Conservation (phyloP, 2,113 vertebrate species). For the Gymnobelideus leadbeateri region DNA sequence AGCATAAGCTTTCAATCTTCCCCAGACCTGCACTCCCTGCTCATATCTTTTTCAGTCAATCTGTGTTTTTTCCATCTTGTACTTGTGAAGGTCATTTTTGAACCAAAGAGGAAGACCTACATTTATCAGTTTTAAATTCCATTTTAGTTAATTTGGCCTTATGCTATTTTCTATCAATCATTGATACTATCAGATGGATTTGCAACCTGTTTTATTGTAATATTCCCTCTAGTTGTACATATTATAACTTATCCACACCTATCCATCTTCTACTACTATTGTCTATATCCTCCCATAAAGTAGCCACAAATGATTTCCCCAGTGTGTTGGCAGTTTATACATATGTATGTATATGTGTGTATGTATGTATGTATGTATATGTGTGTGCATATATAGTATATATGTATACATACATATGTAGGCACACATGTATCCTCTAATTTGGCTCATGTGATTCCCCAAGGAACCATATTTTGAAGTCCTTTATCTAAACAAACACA, state of each 20-base stretch:
- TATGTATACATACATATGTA: too few species aligned
- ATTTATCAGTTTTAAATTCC: neutral
- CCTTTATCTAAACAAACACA: neutral
- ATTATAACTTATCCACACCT: neutral
- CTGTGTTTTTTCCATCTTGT: neutral
- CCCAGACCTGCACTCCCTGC: neutral
- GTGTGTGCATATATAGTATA: too few species aligned
- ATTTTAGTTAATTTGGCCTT: neutral
- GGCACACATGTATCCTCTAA: neutral
- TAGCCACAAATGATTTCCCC: neutral
- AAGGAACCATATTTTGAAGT: neutral
- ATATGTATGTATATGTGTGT: neutral
- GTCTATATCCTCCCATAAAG: neutral
- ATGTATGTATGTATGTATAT: neutral
- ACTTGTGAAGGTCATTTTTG: neutral
- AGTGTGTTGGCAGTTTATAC: neutral
- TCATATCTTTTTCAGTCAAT: neutral
- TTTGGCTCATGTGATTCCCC: neutral
- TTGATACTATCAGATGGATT: neutral
- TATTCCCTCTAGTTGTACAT: neutral
- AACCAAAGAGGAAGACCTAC: neutral
- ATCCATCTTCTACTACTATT: neutral
- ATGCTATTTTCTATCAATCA: neutral
- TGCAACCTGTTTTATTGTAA: neutral
- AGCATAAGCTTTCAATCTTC: neutral